Percentiles rank a stretch among this genome's conserved stretches.
These are phyloP conservation scores for Campoletis raptor DNA, from an alignment of 2,888 invertebrate genomes.

Conservation along the genomic window DNA sequence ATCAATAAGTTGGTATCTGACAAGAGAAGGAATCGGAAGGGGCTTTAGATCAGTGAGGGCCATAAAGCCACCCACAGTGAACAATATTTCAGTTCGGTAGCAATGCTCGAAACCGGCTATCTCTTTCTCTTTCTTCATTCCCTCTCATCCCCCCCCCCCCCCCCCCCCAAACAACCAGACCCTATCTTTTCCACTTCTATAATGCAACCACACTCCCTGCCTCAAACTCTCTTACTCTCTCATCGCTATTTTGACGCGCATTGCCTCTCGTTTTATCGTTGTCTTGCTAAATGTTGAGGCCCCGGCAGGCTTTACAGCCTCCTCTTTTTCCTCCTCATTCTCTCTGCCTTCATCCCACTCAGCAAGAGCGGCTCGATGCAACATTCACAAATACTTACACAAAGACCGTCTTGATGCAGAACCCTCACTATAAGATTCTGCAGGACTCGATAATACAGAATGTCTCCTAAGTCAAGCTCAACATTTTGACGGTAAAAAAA, in stretches of 20 bases:
- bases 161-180: constrained; percentile 41
- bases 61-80: constrained; percentile 83
- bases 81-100: constrained; percentile 83
- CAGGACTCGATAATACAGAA: background rate
- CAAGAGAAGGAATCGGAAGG: constrained; percentile 78
- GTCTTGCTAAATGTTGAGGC: constrained; percentile 26
- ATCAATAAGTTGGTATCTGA: constrained; percentile 81
- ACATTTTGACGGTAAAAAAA: background rate
- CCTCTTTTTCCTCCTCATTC: background rate
- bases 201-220: constrained; percentile 4
- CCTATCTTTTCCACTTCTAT: constrained; percentile 40
- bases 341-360: constrained; percentile 39
- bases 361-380: constrained; percentile 51
- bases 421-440: constrained; percentile 40
- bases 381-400: constrained; percentile 31
- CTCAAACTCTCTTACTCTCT: constrained; percentile 25
- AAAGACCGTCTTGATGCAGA: constrained; percentile 12
- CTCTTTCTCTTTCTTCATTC: constrained; percentile 25
- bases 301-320: constrained; percentile 37
- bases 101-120: constrained; percentile 80
- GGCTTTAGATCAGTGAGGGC: constrained; percentile 78
- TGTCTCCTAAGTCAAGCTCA: background rate
- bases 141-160: constrained; percentile 33
- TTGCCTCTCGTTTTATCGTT: constrained; percentile 58
- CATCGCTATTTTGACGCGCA: constrained; percentile 22